Percentiles rank a stretch among this genome's conserved stretches.
Evolutionary conservation across 2,797 vertebrate genomes (phyloP).

Genomic region (Poecile montanus): DNA sequence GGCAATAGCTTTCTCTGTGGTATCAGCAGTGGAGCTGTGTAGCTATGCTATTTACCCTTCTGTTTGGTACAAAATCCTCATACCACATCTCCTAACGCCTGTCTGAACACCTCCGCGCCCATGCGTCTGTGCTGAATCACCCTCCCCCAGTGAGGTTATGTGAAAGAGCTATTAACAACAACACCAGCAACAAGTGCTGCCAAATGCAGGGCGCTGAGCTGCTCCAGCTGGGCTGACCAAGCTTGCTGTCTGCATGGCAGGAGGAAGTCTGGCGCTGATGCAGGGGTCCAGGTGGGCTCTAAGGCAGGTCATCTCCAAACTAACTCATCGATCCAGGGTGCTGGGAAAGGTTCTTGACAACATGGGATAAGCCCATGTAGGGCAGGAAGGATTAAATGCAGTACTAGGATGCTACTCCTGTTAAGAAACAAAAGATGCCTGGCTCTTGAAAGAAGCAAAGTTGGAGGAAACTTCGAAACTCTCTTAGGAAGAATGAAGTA

Average conservation of each 20-base stretch:
- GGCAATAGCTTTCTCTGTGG: not conserved
- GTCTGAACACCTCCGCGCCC: not conserved
- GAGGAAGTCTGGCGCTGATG: not conserved
- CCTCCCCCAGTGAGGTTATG: not conserved
- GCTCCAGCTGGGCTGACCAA: not conserved
- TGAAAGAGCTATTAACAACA: not conserved
- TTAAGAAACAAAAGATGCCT: not conserved
- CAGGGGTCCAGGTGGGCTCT: not conserved
- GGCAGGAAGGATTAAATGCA: not conserved
- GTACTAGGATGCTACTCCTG: not conserved
- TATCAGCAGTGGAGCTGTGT: not conserved
- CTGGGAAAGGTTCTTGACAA: not conserved
- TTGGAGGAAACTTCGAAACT: not conserved
- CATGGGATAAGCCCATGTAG: rapidly evolving
- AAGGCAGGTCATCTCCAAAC: not conserved
- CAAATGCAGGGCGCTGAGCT: not conserved
- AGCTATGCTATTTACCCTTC: not conserved
- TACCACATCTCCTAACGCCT: not conserved
- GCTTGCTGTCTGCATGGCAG: not conserved
- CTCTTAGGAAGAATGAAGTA: not conserved
- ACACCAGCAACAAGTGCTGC: not conserved
- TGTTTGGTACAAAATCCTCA: not conserved
- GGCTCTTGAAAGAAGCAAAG: not conserved
- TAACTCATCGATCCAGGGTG: rapidly evolving
- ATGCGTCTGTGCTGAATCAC: not conserved